Evolutionary conservation across 2,797 vertebrate genomes (phyloP).

Genomic region (Thunnus albacares): DNA sequence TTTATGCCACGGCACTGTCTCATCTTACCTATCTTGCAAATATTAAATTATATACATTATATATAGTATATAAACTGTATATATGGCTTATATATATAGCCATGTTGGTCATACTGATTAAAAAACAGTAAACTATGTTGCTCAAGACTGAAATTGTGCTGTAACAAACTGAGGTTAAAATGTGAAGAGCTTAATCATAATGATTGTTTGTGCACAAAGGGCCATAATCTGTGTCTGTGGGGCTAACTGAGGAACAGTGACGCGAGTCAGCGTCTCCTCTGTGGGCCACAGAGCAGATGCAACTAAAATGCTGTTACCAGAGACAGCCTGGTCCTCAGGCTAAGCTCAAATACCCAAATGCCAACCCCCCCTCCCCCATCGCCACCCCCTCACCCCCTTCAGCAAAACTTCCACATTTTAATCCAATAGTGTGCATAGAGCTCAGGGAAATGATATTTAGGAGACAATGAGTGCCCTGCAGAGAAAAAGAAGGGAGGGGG

Average conservation of each 20-base stretch:
- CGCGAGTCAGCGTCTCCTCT: constrained; percentile 59
- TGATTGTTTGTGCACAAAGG: constrained; percentile 63
- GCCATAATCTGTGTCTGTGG: constrained; percentile 67
- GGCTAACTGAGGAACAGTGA: constrained; percentile 58
- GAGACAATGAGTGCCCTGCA: constrained; percentile 84
- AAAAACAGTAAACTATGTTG: constrained; percentile 6
- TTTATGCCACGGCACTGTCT: neutral
- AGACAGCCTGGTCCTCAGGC: constrained; percentile 75
- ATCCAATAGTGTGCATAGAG: constrained; percentile 82
- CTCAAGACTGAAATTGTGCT: constrained; percentile 29
- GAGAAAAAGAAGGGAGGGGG: constrained; percentile 78
- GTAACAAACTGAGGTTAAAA: constrained; percentile 51
- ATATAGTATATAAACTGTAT: neutral
- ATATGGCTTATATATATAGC: neutral
- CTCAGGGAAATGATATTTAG: constrained; percentile 85
- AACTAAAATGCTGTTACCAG: constrained; percentile 74
- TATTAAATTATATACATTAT: neutral
- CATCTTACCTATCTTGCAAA: neutral
- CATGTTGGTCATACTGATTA: neutral
- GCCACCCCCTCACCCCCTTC: constrained; percentile 68
- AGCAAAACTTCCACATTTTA: constrained; percentile 82
- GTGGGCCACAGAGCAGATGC: constrained; percentile 75
- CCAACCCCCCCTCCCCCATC: constrained; percentile 51
- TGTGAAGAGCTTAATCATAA: constrained; percentile 53
- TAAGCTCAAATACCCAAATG: constrained; percentile 79